These are phyloP conservation scores for Saimiri boliviensis DNA, from an alignment of 2,113 vertebrate species.

Conservation along the genomic window DNA sequence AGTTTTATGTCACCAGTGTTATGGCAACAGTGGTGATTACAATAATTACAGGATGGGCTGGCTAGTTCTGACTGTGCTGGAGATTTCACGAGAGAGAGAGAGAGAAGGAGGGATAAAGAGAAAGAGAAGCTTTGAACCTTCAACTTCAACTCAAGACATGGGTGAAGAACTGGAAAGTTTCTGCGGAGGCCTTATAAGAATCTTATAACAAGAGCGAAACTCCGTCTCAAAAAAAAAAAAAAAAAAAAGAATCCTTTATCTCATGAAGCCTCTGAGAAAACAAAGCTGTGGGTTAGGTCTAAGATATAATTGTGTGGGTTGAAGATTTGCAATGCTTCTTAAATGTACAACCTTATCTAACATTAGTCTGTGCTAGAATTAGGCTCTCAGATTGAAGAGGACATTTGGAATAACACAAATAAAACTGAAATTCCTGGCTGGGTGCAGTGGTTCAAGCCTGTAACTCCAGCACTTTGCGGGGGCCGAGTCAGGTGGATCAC, in stretches of 20 bases:
- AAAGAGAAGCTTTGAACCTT: background rate
- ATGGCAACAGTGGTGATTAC: background rate
- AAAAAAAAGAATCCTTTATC: too few species aligned
- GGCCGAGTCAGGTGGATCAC: too few species aligned
- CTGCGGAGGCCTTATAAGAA: background rate
- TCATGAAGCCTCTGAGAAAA: background rate
- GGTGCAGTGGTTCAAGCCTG: too few species aligned
- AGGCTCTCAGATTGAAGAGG: background rate
- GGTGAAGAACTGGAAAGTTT: background rate
- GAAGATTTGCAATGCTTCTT: background rate
- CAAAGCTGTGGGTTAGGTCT: background rate
- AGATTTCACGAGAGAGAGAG: background rate
- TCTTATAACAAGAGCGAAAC: too few species aligned
- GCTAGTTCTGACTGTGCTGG: background rate
- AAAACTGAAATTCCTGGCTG: background rate
- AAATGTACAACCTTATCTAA: background rate
- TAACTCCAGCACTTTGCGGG: too few species aligned
- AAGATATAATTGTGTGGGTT: background rate
- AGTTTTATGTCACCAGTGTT: constrained; percentile 5
- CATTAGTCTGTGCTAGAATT: too few species aligned
- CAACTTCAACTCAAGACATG: background rate
- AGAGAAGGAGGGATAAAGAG: background rate
- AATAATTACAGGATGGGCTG: background rate
- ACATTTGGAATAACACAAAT: background rate
- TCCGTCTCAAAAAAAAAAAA: too few species aligned